Percentiles rank a stretch among this genome's conserved stretches.
phyloP scores from a whole-genome alignment of 2,888 invertebrate species.

The Ennomos fuscantarius region DNA sequence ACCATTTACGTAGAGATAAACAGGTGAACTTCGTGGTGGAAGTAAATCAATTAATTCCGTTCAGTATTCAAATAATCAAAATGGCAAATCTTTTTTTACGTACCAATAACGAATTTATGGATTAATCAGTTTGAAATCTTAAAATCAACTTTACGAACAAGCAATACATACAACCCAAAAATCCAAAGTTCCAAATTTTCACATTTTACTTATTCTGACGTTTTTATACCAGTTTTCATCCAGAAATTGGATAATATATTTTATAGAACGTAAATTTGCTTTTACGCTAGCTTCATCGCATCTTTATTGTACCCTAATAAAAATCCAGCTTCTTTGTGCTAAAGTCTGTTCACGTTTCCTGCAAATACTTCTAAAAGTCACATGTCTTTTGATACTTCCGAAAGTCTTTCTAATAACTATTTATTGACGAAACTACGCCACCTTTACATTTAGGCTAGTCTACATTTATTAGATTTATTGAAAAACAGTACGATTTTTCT shows the following conservation, averaged over 20 bases:
- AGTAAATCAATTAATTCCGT: too few species aligned
- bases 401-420: background rate
- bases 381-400: background rate
- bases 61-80: too few species aligned
- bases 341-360: conserved; percentile 23
- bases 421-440: too few species aligned
- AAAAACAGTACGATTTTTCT: too few species aligned
- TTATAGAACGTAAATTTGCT: conserved; percentile 25
- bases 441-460: too few species aligned
- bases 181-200: background rate
- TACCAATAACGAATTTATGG: too few species aligned
- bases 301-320: conserved; percentile 34
- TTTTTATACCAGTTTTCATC: conserved; percentile 3
- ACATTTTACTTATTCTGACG: conserved; percentile 8
- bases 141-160: too few species aligned
- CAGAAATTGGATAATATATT: conserved; percentile 10
- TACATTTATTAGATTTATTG: too few species aligned
- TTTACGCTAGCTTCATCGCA: conserved; percentile 27
- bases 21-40: background rate
- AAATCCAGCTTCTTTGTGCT: conserved; percentile 29
- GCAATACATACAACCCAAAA: too few species aligned
- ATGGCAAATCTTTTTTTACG: too few species aligned
- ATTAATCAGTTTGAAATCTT: too few species aligned
- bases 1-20: background rate
- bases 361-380: conserved; percentile 1